Base-by-base conservation (phyloP, 2,113 vertebrate genomes). In the Bubo scandiacus region DNA sequence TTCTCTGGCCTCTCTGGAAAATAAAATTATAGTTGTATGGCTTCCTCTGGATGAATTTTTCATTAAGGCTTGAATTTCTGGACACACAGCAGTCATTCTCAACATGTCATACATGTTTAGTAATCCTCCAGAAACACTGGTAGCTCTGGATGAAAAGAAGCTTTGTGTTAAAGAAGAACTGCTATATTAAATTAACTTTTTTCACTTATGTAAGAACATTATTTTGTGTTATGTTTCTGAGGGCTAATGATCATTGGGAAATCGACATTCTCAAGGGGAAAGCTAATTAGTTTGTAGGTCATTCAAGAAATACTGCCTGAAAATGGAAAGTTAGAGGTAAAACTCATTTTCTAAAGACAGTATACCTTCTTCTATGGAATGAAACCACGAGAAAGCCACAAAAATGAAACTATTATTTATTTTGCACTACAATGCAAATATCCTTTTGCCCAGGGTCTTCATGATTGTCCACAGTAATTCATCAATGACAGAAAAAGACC, bases 261-360 rank as follows among this genome's bases (percentile, higher is more conserved):
- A 81, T 47, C 1, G 3, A 71, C 30, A 75, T 92, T 92, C 94
- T 89, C 86, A 87, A 72, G 73, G 77, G 43, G 67, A 81, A 92
- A 88, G 59, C 54, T 94, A 95, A 93, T 95, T 95, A 62, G 51
- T 66, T 92, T 70, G 68, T 23, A 90, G 86, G 83, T 78, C 47
- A 54, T 92, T 95, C 65, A 71, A 70, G 88, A 84, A 66, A 63
- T 23, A 19, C 11, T 42, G 42, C 26, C 49, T 61, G 72, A 59
- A 92, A 94, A 81, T 38, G 20, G 11, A 67, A 81, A 86, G 22
- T 12, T 19, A 55, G 61, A 59, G 68, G 20, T 26, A 86, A 67
- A 7, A 70, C 11, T 74, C 1, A 63, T 83, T 88, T 93, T 65
- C 68, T 78, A 38, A 94, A 34, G 73, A 20, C 30, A 75, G 29